Evolutionary conservation across 2,113 vertebrate species (phyloP).

Genomic region (Bungarus multicinctus): DNA sequence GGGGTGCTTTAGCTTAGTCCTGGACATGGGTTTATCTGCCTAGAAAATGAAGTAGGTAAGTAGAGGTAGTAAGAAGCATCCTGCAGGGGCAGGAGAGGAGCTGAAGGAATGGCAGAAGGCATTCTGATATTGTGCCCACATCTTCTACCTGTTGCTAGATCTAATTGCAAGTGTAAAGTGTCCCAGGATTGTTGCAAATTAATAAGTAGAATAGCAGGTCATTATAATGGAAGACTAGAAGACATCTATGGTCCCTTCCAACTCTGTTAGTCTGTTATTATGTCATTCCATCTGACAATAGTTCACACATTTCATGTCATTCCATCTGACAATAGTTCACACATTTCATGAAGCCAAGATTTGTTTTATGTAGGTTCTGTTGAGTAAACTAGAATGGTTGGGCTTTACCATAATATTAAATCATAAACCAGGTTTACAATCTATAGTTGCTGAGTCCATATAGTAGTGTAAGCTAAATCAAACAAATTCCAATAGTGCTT

Average conservation of each 20-base stretch:
- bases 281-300: neutral
- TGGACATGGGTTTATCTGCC: neutral
- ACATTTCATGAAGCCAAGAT: neutral
- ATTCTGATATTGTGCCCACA: neutral
- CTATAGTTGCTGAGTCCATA: neutral
- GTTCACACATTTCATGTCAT: neutral
- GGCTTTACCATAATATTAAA: neutral
- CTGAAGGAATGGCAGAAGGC: neutral
- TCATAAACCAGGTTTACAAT: neutral
- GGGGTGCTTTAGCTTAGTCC: neutral
- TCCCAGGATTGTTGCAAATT: neutral
- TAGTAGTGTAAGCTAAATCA: neutral
- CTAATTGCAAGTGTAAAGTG: neutral
- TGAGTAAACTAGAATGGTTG: neutral
- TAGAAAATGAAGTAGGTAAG: neutral
- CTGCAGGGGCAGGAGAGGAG: neutral
- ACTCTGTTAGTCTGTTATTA: neutral
- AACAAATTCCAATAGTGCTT: neutral
- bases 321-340: neutral
- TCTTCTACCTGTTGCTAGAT: neutral
- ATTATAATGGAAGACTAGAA: neutral
- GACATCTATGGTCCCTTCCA: neutral
- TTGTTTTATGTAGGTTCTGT: neutral
- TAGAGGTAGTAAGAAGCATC: neutral
- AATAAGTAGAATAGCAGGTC: neutral